These are phyloP conservation scores for Marmota monax DNA, from an alignment of 2,113 vertebrate genomes.

Conservation along the genomic window DNA sequence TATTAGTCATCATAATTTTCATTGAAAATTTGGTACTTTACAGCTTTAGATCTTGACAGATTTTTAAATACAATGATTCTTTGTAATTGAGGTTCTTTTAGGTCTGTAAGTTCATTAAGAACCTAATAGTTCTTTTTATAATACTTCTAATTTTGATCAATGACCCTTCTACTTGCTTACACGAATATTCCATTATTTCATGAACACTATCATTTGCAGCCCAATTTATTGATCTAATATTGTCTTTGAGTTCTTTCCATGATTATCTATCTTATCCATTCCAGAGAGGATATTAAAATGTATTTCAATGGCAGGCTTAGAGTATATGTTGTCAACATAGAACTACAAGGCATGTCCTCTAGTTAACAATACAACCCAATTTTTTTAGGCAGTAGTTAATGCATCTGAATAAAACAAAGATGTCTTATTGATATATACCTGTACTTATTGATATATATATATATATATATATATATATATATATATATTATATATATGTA, in stretches of 20 bases:
- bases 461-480: no score
- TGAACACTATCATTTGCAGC: slow-evolving; percentile 1
- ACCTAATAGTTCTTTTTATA: neutral
- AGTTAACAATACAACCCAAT: neutral
- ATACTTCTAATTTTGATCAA: slow-evolving; percentile 50
- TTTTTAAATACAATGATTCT: neutral
- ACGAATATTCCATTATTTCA: slow-evolving; percentile 43
- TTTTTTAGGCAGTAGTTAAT: neutral
- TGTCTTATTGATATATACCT: neutral
- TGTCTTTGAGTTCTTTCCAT: neutral
- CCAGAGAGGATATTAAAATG: slow-evolving; percentile 4
- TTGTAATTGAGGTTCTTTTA: slow-evolving; percentile 14
- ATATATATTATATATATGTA: no score
- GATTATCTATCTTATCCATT: neutral
- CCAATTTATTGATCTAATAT: neutral
- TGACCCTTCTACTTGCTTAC: neutral
- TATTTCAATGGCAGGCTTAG: neutral
- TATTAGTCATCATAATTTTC: neutral
- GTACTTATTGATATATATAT: no score
- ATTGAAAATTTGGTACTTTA: neutral
- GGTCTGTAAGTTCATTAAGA: neutral
- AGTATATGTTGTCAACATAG: neutral
- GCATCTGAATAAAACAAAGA: slow-evolving; percentile 14
- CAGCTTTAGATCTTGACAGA: neutral
- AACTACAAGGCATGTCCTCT: neutral